These are phyloP conservation scores for Pipistrellus kuhlii DNA, from an alignment of 2,797 vertebrate species.

Conservation along the genomic window DNA sequence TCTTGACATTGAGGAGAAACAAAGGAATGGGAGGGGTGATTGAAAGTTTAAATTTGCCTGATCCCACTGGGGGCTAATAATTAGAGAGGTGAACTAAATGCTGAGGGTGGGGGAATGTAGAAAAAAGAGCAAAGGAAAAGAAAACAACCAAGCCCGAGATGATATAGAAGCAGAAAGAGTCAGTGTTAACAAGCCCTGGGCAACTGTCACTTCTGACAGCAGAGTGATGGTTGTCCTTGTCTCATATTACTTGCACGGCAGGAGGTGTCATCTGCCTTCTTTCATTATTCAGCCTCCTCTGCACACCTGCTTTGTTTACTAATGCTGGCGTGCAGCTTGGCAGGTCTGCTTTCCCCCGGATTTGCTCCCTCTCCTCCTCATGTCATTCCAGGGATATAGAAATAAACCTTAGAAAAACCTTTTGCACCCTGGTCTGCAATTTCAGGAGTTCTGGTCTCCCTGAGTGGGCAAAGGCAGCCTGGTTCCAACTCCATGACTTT, in stretches of 20 bases:
- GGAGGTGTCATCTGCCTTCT: conserved; percentile 59
- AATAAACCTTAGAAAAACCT: not conserved
- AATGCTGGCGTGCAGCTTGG: not conserved
- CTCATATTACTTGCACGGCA: not conserved
- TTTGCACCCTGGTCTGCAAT: not conserved
- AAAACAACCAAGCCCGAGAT: not conserved
- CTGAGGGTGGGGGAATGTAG: not conserved
- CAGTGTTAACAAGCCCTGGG: conserved; percentile 39
- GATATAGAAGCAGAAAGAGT: conserved; percentile 24
- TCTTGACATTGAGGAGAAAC: not conserved
- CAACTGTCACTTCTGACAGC: conserved; percentile 62
- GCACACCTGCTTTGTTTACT: not conserved
- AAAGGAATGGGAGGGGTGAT: not conserved
- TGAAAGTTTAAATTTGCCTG: conserved; percentile 5
- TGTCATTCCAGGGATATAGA: conserved; percentile 30
- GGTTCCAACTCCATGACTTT: not conserved
- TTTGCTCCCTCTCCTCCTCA: not conserved
- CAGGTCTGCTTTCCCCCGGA: not conserved
- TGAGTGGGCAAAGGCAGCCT: not conserved
- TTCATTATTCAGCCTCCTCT: conserved; percentile 61
- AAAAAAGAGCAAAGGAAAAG: conserved; percentile 23
- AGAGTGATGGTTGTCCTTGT: not conserved
- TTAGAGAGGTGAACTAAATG: not conserved
- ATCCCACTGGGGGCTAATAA: not conserved
- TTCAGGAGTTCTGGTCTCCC: not conserved